Evolutionary conservation across 2,113 vertebrate genomes (phyloP), one percentile per base, ranked within the genome.

Genomic region (Cromileptes altivelis): DNA sequence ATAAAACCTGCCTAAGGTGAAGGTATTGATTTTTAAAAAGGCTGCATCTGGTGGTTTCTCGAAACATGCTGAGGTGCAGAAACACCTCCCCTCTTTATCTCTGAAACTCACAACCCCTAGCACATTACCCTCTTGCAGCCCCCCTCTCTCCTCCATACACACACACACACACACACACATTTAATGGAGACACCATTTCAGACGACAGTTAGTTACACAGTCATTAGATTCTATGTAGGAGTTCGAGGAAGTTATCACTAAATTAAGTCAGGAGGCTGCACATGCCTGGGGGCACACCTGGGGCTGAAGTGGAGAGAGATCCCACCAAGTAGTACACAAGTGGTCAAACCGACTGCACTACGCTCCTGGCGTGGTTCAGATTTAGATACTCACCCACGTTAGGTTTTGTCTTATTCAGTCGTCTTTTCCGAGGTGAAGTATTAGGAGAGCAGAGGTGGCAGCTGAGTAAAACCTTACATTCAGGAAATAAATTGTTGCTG

Each of bases 11-110:
- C 86, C 90, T 78, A 50, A 72, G 87, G 82, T 87, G 62, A 73
- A 40, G 21, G 27, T 87, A 94, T 92, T 88, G 91, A 94, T 93
- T 94, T 94, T 87, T 72, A 52, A 86, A 91, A 91, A 85, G 77
- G 78, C 71, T 67, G 82, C 64, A 78, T 90, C 84, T 90, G 55
- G 83, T 82, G 61, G 55, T 81, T 86, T 81, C 79, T 83, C 5
- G 45, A 88, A 90, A 92, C 81, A 83, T 87, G 86, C 69, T 85
- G 87, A 88, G 75, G 72, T 85, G 70, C 76, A 91, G 70, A 86
- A 89, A 71, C 57, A 55, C 47, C 45, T 50, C 40, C 30, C 33
- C 21, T 63, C 77, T 63, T 63, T 70, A 33, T 86, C 60, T 69
- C 73, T 70, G 56, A 50, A 47, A 81, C 50, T 64, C 80, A 68